Conservation (phyloP, 2,888 invertebrate genomes). For the Sarcophaga caerulescens region DNA sequence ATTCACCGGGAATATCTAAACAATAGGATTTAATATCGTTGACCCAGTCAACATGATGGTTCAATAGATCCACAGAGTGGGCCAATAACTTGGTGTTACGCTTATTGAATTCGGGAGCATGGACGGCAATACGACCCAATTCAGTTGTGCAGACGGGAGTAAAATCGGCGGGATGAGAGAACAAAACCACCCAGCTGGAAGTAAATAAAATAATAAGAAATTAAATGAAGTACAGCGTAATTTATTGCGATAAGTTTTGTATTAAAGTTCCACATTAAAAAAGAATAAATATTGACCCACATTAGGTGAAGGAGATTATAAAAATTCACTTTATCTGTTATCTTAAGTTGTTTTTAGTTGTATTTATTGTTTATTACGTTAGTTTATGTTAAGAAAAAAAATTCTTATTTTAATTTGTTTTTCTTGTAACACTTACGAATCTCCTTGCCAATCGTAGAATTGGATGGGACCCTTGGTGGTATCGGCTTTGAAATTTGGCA, state of each 20-base stretch:
- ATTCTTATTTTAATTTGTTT: neutral
- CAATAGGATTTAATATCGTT: conserved; percentile 88
- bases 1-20: conserved; percentile 86
- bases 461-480: conserved; percentile 88
- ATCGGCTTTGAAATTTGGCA: conserved; percentile 89
- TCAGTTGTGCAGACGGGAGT: conserved; percentile 96
- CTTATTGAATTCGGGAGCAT: conserved; percentile 86
- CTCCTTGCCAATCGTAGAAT: conserved; percentile 90
- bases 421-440: conserved; percentile 84
- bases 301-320: too few relatives aligned
- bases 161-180: conserved; percentile 94
- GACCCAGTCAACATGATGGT: conserved; percentile 89
- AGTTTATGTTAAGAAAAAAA: neutral
- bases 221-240: too few relatives aligned
- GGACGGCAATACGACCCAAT: conserved; percentile 88
- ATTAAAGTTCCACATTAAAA: too few relatives aligned
- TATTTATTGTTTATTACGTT: neutral
- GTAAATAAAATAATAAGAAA: conserved; percentile 16
- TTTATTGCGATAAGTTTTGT: too few relatives aligned
- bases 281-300: too few relatives aligned
- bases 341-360: too few relatives aligned
- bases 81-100: conserved; percentile 89
- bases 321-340: too few relatives aligned
- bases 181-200: conserved; percentile 91
- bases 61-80: conserved; percentile 89